Base-by-base conservation (phyloP, 2,113 vertebrate species). In the Rhineura floridana region DNA sequence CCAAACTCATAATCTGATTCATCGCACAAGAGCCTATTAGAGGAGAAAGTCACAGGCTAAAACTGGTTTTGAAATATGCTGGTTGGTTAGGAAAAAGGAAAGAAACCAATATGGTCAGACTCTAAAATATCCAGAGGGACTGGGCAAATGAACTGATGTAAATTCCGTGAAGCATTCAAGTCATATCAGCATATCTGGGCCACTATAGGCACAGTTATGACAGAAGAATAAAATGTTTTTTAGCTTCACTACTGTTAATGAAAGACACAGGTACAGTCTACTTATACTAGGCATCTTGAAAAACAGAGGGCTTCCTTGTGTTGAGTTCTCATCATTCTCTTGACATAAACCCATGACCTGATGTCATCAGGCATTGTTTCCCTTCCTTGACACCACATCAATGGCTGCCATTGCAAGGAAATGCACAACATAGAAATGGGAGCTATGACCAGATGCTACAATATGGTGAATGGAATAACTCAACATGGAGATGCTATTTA, bases 101-200 rank as follows among this genome's bases (percentile, higher is more conserved):
- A 89, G 75, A 59, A 59, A 70, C 13, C 55, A 81, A 36, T 39
- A 19, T 59, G 50, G 11, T 48, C 28, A n/a, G 10, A 19, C 55
- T 80, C 80, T 81, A 79, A 83, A 86, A 86, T 86, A 75, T 30
- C n/a, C 86, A n/a, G 39, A 55, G 25, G 73, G 39, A 50, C 0
- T 67, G 84, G 84, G 63, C 0, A 21, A 85, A 52, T n/a, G 23
- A 30, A n/a, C 48, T 30, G 62, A 46, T 23, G 19, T 65, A 62
- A 78, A 46, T 19, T 36, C 25, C 44, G 63, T 33, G 36, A 33
- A 52, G 82, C 72, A 89, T 63, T 65, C 80, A 0, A 59, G 8
- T 42, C 39, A 87, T 36, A 39, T 44, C 80, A 81, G 84, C 33
- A 84, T 65, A 30, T 11, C 42, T 67, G 67, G 62, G 23, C 87